phyloP scores from a whole-genome alignment of 2,113 vertebrate genomes.

The Oryzias woworae region DNA sequence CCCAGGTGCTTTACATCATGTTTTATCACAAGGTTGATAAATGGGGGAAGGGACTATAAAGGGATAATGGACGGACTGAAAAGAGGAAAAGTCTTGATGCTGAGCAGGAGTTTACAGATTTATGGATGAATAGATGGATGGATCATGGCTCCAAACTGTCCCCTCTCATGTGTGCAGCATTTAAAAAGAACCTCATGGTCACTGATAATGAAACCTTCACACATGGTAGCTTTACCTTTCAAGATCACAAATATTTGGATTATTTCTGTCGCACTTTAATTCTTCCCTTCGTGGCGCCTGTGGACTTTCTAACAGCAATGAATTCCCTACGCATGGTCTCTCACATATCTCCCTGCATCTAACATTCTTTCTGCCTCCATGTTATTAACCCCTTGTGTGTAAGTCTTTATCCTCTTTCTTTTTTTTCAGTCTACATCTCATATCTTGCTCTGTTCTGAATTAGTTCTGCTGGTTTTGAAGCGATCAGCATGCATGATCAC shows the following conservation, averaged over 20 bases:
- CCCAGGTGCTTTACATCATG: background rate
- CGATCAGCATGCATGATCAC: slow-evolving; percentile 72
- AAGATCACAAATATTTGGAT: slow-evolving; percentile 68
- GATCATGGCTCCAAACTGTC: slow-evolving; percentile 31
- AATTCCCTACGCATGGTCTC: slow-evolving; percentile 60
- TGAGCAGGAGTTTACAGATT: slow-evolving; percentile 1
- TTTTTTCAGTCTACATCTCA: slow-evolving; percentile 43
- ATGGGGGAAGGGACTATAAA: slow-evolving; percentile 32
- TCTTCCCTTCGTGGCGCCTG: slow-evolving; percentile 52
- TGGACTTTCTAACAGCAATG: slow-evolving; percentile 45
- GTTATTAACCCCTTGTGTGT: slow-evolving; percentile 46
- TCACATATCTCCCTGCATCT: slow-evolving; percentile 31
- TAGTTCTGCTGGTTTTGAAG: slow-evolving; percentile 78
- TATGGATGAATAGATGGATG: slow-evolving; percentile 20
- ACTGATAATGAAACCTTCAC: slow-evolving; percentile 49
- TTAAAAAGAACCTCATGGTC: slow-evolving; percentile 70
- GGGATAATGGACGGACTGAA: slow-evolving; percentile 26
- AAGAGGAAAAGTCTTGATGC: background rate
- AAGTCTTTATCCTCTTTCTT: slow-evolving; percentile 21
- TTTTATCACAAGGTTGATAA: slow-evolving; percentile 41
- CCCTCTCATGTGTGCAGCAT: slow-evolving; percentile 67
- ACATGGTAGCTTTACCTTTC: slow-evolving; percentile 49
- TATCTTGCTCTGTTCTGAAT: slow-evolving; percentile 65
- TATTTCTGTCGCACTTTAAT: slow-evolving; percentile 51
- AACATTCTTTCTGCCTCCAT: slow-evolving; percentile 27